These are phyloP conservation scores for Euspilapteryx auroguttella DNA, from an alignment of 2,888 invertebrate species.

Conservation along the genomic window DNA sequence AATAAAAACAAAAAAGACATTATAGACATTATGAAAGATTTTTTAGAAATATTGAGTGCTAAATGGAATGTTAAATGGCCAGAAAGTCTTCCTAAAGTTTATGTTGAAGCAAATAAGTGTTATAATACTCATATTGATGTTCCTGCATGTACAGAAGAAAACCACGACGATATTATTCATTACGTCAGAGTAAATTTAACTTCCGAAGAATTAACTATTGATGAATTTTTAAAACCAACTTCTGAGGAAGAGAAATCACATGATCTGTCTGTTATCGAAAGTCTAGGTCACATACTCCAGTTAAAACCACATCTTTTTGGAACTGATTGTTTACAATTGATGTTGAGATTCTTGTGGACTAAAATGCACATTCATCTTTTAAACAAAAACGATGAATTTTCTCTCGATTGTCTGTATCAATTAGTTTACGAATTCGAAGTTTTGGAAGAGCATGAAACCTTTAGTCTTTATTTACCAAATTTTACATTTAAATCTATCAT, in stretches of 20 bases:
- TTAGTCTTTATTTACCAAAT: slow-evolving; percentile 27
- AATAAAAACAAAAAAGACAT: slow-evolving; percentile 59
- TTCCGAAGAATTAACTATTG: slow-evolving; percentile 38
- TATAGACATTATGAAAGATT: slow-evolving; percentile 63
- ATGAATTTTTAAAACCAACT: slow-evolving; percentile 24
- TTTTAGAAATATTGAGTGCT: slow-evolving; percentile 54
- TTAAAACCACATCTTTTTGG: slow-evolving; percentile 36
- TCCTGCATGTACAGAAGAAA: slow-evolving; percentile 33
- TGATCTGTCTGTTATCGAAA: slow-evolving; percentile 30
- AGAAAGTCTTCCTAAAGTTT: slow-evolving; percentile 55
- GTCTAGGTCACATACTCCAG: slow-evolving; percentile 31
- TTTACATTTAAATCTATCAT: slow-evolving; percentile 38
- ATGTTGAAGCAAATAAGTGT: slow-evolving; percentile 62
- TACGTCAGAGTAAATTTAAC: slow-evolving; percentile 35
- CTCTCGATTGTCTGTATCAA: slow-evolving; percentile 41
- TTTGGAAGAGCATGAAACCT: slow-evolving; percentile 34
- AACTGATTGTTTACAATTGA: slow-evolving; percentile 29
- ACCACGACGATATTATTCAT: slow-evolving; percentile 28
- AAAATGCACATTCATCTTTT: slow-evolving; percentile 40
- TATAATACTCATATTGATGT: slow-evolving; percentile 46
- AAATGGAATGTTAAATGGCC: slow-evolving; percentile 72
- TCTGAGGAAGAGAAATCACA: slow-evolving; percentile 18
- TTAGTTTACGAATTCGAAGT: slow-evolving; percentile 41
- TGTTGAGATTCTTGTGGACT: slow-evolving; percentile 39
- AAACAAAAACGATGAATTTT: slow-evolving; percentile 38